These are phyloP conservation scores for Momotus momota DNA, from an alignment of 2,797 vertebrate species.

Conservation along the genomic window DNA sequence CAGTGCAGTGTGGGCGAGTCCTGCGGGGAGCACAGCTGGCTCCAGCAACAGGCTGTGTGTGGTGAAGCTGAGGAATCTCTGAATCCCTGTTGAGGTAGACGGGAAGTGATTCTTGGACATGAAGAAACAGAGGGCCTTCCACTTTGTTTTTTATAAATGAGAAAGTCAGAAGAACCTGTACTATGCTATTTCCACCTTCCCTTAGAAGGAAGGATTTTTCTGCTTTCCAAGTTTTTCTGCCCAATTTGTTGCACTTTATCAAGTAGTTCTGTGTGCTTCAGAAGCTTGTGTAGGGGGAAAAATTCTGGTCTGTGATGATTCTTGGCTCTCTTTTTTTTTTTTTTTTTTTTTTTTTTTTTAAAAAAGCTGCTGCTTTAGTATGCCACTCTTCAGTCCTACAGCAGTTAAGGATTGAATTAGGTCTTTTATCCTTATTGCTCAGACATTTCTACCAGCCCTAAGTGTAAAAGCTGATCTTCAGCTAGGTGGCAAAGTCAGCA, in stretches of 20 bases:
- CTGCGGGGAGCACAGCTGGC: neutral
- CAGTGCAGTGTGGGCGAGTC: accelerated
- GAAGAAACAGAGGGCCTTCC: neutral
- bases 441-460: neutral
- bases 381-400: neutral
- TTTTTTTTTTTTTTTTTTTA: neutral
- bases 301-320: neutral
- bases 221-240: neutral
- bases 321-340: neutral
- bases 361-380: neutral
- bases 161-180: neutral
- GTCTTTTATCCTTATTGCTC: neutral
- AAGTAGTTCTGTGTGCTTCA: neutral
- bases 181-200: neutral
- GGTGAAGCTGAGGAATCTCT: neutral
- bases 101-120: accelerated
- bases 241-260: neutral
- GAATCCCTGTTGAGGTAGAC: neutral
- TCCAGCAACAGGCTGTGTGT: neutral
- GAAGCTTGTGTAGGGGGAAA: neutral
- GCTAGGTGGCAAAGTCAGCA: neutral
- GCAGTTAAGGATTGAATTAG: neutral
- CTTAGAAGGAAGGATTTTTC: neutral
- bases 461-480: neutral
- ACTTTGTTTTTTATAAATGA: neutral